Base-by-base conservation (phyloP, 2,113 vertebrate genomes). In the Laticauda laticaudata region DNA sequence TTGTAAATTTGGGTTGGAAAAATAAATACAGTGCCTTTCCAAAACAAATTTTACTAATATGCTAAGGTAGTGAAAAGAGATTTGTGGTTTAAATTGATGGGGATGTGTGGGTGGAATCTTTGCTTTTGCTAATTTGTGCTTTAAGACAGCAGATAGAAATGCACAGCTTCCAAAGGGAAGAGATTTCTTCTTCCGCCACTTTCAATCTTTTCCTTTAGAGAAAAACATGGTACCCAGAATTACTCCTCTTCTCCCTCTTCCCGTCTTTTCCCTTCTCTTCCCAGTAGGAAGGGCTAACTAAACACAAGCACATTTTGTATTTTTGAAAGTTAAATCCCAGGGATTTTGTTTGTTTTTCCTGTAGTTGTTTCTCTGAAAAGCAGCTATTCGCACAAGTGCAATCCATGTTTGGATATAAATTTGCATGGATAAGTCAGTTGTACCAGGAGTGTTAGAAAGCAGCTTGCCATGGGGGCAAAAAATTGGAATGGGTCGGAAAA, bases 291-390 rank as follows among this genome's bases (percentile, higher is more conserved):
- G 92, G 92, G 75, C 55, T 93, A 93, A 93, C 75, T 61, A 81
- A 88, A 92, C 54, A 39, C 55, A 93, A 93, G 92, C 92, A 93
- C 92, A 93, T 90, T 93, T 93, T 90, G 12, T 86, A 90, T 56
- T 81, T 75, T 64, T 92, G 85, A 26, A 87, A 51, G 53, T 75
- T 24, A 56, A 81, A 92, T n/a, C 87, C 59, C 87, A 48, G 88
- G 69, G 48, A 88, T 53, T 88, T 87, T 88, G 54, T 12, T 55
- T 12, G 7, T 39, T 43, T 51, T 39, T 34, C n/a, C 75, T 57
- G 15, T 75, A 87, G 29, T 15, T 86, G 43, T 59, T 81, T 81
- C 45, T 90, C 48, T n/a, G 12, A 14, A 86, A 24, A 56, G 53
- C 54, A 57, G 69, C 29, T 39, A n/a, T 59, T 56, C 43, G 20